These are phyloP conservation scores for Tortrix viridana DNA, from an alignment of 2,888 invertebrate species.

Conservation along the genomic window DNA sequence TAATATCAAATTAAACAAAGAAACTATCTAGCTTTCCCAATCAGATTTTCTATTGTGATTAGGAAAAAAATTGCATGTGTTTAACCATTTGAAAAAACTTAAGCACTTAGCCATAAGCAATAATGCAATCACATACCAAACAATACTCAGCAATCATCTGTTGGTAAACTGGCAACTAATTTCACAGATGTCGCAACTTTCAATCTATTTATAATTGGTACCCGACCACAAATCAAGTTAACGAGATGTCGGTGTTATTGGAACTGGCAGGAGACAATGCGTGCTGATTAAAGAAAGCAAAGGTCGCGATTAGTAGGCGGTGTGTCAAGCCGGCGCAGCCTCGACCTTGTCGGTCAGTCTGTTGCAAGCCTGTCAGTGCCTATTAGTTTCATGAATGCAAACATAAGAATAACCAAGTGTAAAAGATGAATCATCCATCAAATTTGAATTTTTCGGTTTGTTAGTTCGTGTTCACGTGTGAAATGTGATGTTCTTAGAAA, in stretches of 20 bases:
- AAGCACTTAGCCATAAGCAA: slow-evolving; percentile 23
- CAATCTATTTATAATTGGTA: slow-evolving; percentile 38
- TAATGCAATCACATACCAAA: slow-evolving; percentile 31
- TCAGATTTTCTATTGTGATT: background rate
- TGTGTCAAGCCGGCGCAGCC: slow-evolving; percentile 44
- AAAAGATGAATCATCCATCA: slow-evolving; percentile 23
- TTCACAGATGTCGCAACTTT: slow-evolving; percentile 34
- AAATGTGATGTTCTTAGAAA: background rate
- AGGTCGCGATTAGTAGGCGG: slow-evolving; percentile 40
- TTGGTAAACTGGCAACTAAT: slow-evolving; percentile 30
- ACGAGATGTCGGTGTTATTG: slow-evolving; percentile 31
- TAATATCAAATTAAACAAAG: background rate
- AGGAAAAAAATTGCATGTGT: slow-evolving; percentile 1
- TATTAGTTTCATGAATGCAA: slow-evolving; percentile 28
- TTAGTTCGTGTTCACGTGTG: slow-evolving; percentile 9
- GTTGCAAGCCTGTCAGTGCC: slow-evolving; percentile 46
- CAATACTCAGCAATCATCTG: slow-evolving; percentile 30
- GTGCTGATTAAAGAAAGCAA: slow-evolving; percentile 38
- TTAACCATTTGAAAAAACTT: slow-evolving; percentile 3
- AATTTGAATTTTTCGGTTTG: background rate
- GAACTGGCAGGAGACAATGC: slow-evolving; percentile 27
- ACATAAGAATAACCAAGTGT: slow-evolving; percentile 35
- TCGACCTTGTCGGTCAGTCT: slow-evolving; percentile 58
- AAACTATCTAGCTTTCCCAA: background rate
- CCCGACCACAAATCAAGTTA: slow-evolving; percentile 37